Evolutionary conservation across 2,888 invertebrate genomes (phyloP).

Genomic region (Rhagonycha fulva): DNA sequence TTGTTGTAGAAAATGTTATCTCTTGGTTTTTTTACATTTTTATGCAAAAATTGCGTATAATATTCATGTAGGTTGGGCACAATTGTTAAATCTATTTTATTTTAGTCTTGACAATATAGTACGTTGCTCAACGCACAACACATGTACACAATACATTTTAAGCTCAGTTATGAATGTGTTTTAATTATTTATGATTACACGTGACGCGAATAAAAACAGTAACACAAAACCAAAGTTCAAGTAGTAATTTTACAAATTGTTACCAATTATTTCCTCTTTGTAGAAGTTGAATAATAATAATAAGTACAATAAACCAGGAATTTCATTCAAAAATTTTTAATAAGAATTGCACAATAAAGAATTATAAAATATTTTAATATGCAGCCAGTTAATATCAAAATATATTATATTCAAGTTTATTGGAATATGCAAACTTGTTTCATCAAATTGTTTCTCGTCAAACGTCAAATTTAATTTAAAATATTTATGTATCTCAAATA

Average conservation of each 20-base stretch:
- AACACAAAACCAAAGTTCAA: neutral
- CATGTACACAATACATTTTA: neutral
- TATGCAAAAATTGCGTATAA: neutral
- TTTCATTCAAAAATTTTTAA: neutral
- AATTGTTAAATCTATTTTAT: conserved; percentile 1
- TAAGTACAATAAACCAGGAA: neutral
- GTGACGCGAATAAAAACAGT: neutral
- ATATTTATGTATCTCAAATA: neutral
- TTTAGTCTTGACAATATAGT: neutral
- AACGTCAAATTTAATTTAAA: neutral
- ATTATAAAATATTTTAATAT: neutral
- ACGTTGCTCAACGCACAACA: neutral
- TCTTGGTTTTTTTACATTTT: neutral
- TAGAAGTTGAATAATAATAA: neutral
- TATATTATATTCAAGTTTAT: neutral
- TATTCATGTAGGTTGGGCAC: neutral
- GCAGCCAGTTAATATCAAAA: neutral
- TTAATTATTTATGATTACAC: conserved; percentile 14
- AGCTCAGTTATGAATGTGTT: conserved; percentile 6
- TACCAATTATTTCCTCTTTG: neutral
- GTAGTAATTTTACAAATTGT: neutral
- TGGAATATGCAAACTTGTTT: neutral
- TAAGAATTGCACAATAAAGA: neutral
- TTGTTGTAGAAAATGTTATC: neutral
- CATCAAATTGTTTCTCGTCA: neutral